These are phyloP conservation scores for Notothenia coriiceps DNA, from an alignment of 2,113 vertebrate species.

Conservation along the genomic window DNA sequence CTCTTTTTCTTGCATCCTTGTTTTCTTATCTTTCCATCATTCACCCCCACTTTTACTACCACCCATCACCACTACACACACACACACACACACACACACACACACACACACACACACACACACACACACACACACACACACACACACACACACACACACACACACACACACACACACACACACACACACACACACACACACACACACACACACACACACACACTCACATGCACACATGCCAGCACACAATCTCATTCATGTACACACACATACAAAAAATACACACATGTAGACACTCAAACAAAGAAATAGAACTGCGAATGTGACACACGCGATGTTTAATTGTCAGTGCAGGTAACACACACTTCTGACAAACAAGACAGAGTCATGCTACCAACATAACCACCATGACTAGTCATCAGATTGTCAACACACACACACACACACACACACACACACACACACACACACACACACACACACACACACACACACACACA, in stretches of 20 bases:
- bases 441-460: neutral
- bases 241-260: neutral
- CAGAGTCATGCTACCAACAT: constrained; percentile 29
- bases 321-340: neutral
- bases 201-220: neutral
- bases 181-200: no score
- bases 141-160: neutral
- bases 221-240: constrained; percentile 12
- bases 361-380: constrained; percentile 38
- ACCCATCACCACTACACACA: constrained; percentile 3
- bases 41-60: no score
- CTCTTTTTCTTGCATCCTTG: neutral
- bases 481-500: constrained; percentile 10
- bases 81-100: neutral
- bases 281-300: neutral
- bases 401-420: constrained; percentile 40
- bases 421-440: constrained; percentile 17
- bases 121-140: neutral
- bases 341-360: constrained; percentile 32
- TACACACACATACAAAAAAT: neutral
- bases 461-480: constrained; percentile 9
- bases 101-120: constrained; percentile 17
- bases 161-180: no score
- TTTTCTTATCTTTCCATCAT: neutral
- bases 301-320: no score